A percentile compares a stretch with the other conserved stretches of the same genome.
These are phyloP conservation scores for Chrysolina haemoptera DNA, from an alignment of 2,888 invertebrate species.

Conservation along the genomic window DNA sequence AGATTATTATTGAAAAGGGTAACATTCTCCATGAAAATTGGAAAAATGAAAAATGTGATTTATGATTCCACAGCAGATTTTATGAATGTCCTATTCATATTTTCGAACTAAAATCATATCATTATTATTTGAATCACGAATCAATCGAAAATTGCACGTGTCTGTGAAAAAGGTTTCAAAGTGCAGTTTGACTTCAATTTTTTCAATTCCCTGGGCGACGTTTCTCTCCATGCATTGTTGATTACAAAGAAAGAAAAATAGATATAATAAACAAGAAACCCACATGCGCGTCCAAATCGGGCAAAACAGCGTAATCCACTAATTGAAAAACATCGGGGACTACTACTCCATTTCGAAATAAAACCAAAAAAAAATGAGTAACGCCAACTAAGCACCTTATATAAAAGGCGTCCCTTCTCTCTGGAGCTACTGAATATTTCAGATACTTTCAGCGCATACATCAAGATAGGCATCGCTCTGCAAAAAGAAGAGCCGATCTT, in stretches of 20 bases:
- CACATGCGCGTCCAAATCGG: conserved; percentile 13
- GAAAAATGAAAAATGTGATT: too few relatives aligned
- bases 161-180: too few relatives aligned
- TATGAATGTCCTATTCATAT: too few relatives aligned
- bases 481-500: conserved; percentile 23
- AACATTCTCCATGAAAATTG: too few relatives aligned
- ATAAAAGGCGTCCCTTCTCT: conserved; percentile 14
- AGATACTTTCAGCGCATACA: neutral
- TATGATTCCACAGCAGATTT: too few relatives aligned
- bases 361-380: neutral
- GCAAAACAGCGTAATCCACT: conserved; percentile 1
- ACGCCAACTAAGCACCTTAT: conserved; percentile 5
- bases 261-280: neutral
- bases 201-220: neutral
- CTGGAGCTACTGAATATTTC: conserved; percentile 17
- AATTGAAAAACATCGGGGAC: conserved; percentile 16
- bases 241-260: neutral
- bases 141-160: too few relatives aligned
- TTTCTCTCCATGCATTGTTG: neutral
- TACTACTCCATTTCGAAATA: neutral
- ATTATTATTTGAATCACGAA: too few relatives aligned
- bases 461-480: conserved; percentile 25
- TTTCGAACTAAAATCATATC: too few relatives aligned
- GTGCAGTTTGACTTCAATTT: neutral
- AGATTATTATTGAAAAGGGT: too few relatives aligned